Evolutionary conservation across 2,113 vertebrate species (phyloP), one percentile per base, ranked within the genome.

Genomic region (Chinchilla lanigera): DNA sequence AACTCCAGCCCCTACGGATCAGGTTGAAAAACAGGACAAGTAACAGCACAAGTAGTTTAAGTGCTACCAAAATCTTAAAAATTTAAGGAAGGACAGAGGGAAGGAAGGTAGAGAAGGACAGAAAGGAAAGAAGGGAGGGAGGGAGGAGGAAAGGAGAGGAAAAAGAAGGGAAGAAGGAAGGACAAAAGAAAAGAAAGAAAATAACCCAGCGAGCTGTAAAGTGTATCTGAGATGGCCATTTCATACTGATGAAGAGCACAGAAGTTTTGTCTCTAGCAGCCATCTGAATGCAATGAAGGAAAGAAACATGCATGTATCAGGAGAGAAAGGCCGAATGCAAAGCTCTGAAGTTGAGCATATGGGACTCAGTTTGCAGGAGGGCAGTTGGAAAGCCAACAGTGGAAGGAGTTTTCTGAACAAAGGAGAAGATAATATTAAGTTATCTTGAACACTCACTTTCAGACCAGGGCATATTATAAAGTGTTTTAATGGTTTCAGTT

Each of bases 221-320:
- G 28, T 38, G 0, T 19, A 50, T 22, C 10, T 0, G 1, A 7
- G 2, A 5, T 24, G 19, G 0, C 4, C 14, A 13, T 33, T 73
- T 38, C 22, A 20, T 22, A 22, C 0, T 80, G 3, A 0, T 3
- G 10, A n/a, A 65, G 28, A 85, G 24, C 17, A 17, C 30, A 38
- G 33, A 5, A 24, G 24, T 28, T 26, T 87, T 80, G 12, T 12
- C 38, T 65, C 52, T 14, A 60, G 20, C 13, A 61, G 41, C 3
- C 41, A 24, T 14, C 14, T 69, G 63, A 81, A 52, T 54, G 5
- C 52, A 91, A 52, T 19, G 60, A 60, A 58, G 35, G 22, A 65
- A 85, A 33, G 44, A 89, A 73, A 30, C 3, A 17, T 10, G 3
- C 1, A 28, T 35, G 16, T 3, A 44, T 0, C 2, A 10, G 30